A percentile compares a stretch with the other conserved stretches of the same genome.
Evolutionary conservation across 2,797 vertebrate genomes (phyloP).

Genomic region (Oryzias dopingdopingensis): DNA sequence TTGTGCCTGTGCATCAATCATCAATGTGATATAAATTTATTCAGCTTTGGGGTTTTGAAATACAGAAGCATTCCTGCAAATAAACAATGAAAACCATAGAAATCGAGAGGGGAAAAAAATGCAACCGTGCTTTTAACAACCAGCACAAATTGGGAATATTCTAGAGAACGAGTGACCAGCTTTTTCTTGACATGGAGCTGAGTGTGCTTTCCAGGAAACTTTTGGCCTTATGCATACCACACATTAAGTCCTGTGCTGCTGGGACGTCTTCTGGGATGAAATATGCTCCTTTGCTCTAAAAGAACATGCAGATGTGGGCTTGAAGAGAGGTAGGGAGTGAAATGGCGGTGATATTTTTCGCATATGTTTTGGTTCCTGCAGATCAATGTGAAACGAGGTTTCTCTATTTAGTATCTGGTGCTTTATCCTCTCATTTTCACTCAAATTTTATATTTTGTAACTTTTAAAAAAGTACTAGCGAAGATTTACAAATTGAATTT

Average conservation of each 20-base stretch:
- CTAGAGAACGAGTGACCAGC: slow-evolving; percentile 42
- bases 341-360: slow-evolving; percentile 70
- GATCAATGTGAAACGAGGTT: slow-evolving; percentile 54
- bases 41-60: slow-evolving; percentile 30
- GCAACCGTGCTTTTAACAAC: slow-evolving; percentile 30
- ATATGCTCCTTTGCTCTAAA: slow-evolving; percentile 62
- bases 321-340: slow-evolving; percentile 34
- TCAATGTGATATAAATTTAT: slow-evolving; percentile 47
- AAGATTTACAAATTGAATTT: not conserved
- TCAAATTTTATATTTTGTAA: slow-evolving; percentile 1
- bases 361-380: slow-evolving; percentile 67
- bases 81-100: slow-evolving; percentile 36
- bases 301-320: slow-evolving; percentile 68
- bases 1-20: slow-evolving; percentile 42
- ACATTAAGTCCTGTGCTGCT: slow-evolving; percentile 48
- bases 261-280: slow-evolving; percentile 59
- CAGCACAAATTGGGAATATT: slow-evolving; percentile 44
- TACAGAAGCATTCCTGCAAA: slow-evolving; percentile 28
- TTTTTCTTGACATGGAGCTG: slow-evolving; percentile 37
- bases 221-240: slow-evolving; percentile 58
- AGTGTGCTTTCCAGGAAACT: slow-evolving; percentile 68
- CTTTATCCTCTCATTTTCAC: slow-evolving; percentile 22
- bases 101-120: slow-evolving; percentile 26
- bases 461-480: slow-evolving; percentile 2
- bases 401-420: slow-evolving; percentile 61